phyloP scores from a whole-genome alignment of 1,140 invertebrate species.

The Scaptomyza montana region DNA sequence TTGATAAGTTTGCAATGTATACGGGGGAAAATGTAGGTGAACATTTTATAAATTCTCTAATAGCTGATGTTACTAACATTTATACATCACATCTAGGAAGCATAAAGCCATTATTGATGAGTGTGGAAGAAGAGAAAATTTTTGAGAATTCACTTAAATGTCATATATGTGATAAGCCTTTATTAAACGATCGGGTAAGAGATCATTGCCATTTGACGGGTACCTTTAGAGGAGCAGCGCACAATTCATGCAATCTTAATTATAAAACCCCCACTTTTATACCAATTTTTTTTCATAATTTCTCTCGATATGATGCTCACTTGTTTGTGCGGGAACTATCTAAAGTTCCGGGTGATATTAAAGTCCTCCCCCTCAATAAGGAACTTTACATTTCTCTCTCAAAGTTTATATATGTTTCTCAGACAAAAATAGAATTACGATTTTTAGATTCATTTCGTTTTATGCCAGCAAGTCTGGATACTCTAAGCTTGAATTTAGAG shows the following conservation, averaged over 20 bases:
- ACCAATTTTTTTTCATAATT: constrained; percentile 81
- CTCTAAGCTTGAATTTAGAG: constrained; percentile 64
- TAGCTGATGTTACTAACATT: neutral
- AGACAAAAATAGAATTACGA: constrained; percentile 43
- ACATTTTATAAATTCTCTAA: neutral
- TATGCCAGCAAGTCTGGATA: constrained; percentile 49
- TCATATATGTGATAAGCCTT: constrained; percentile 13
- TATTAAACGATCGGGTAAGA: neutral
- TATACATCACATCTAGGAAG: neutral
- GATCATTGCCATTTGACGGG: constrained; percentile 29
- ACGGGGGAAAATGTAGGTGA: neutral
- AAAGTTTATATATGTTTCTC: constrained; percentile 21
- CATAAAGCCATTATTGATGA: neutral
- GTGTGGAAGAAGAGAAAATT: too few relatives aligned
- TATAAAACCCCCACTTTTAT: constrained; percentile 69
- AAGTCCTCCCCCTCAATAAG: constrained; percentile 77
- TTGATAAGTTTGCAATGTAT: neutral
- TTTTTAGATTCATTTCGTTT: constrained; percentile 42
- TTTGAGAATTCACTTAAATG: constrained; percentile 7
- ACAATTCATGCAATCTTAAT: constrained; percentile 78
- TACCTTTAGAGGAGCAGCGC: constrained; percentile 53
- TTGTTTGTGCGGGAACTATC: constrained; percentile 75
- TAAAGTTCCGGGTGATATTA: constrained; percentile 59
- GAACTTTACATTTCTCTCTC: constrained; percentile 51
- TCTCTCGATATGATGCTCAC: constrained; percentile 76